Base-by-base conservation (phyloP, 1,140 invertebrate genomes). In the Apis mellifera region DNA sequence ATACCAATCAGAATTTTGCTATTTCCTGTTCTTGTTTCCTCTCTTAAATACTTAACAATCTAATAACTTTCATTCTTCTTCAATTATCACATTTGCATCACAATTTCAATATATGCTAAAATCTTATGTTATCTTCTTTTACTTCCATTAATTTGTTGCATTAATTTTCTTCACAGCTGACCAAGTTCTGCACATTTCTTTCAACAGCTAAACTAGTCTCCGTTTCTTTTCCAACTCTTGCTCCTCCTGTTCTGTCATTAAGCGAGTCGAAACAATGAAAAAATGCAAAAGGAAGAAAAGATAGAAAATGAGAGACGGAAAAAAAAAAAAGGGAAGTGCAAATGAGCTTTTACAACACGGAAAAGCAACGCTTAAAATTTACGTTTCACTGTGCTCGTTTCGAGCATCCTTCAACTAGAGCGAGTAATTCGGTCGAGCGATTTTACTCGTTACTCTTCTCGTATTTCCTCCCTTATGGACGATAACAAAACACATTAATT, bases 321-420 rank as follows among this genome's bases (percentile, higher is more conserved):
- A 48, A 26, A 1, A 19, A 5, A 9, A 19, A 21, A 12, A 66
- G 32, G 26, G 80, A 52, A 60, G 57, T 19, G 62, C 66, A 32
- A 62, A 19, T 62, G 50, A 57, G 70, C 71, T 81, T 74, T 75
- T 55, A 82, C 62, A 86, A 85, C 68, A 83, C 78, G 85, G 73
- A 85, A 85, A 82, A 32, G 83, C 60, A 69, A 68, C 66, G 82
- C 62, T 72, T 73, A 32, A 85, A 85, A 85, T 77, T 78, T 62
- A 75, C 84, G 64, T 76, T 85, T 54, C 83, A 60, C 66, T 68
- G 66, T 72, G 73, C 69, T 42, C 55, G 73, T 78, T 74, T 85
- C 59, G n/a, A 82, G 75, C 55, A 70, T 60, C 26, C 68, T 60
- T 62, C 79, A 68, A 42, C 48, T 42, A 21, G 17, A 70, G n/a